Base-by-base conservation (phyloP, 2,888 invertebrate genomes). In the Diarsia rubi region DNA sequence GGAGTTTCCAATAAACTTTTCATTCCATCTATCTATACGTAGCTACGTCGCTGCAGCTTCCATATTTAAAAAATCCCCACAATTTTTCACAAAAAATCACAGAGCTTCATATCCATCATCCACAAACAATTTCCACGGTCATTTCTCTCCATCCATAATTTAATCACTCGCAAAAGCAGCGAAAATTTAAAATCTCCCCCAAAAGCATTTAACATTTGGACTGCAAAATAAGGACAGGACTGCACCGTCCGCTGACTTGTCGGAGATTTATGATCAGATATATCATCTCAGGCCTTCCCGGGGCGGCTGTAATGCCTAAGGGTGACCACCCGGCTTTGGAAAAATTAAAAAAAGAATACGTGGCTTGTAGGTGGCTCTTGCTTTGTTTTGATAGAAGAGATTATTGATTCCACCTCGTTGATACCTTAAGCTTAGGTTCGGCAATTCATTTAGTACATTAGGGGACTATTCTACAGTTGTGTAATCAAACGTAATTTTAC, bases 241-340 rank as follows among this genome's bases (percentile, higher is more conserved):
- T 81, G 84, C 81, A 79, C 64, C 74, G 84, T 86, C 89, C 88
- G 90, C 84, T 88, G 91, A 91, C 89, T 87, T 87, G 82, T 87
- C 90, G 89, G 93, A 94, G 94, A 95, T 95, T 95, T 95, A 95
- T 93, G 91, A 88, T 89, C 88, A 91, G 90, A 95, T 95, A 94
- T 93, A 92, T 95, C 94, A 95, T 95, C 91, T 89, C 88, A 88
- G 91, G 90, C 90, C 90, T 74, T 70, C 86, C 88, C 86, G 83
- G 78, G 79, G 67, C 75, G 72, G n/a, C 67, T 70, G 67, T 81
- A 68, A 68, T 68, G 80, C 80, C 70, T 79, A 74, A 74, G 68
- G 84, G 75, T 21, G 57, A 57, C 49, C 80, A 62, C 71, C 75
- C 63, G 16, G 63, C 66, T 75, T 67, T 52, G 54, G 21, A 79